Conservation (phyloP, 2,113 vertebrate species). For the Perccottus glenii region DNA sequence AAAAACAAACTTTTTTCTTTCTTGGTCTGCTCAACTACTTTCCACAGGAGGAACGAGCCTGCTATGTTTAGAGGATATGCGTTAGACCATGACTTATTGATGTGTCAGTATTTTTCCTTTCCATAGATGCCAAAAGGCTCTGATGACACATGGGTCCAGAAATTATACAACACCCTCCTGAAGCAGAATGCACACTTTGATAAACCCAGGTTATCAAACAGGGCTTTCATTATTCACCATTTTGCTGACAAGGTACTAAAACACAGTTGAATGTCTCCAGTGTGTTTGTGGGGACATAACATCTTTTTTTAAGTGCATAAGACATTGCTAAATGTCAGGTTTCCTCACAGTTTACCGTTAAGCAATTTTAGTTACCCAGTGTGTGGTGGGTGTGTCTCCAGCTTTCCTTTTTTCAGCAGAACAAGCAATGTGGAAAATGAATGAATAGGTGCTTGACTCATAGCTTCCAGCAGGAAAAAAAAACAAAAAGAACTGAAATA, state of each 20-base stretch:
- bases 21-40: conserved; percentile 9
- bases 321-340: neutral
- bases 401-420: conserved; percentile 7
- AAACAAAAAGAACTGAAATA: neutral
- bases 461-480: conserved; percentile 7
- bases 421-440: conserved; percentile 19
- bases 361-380: neutral
- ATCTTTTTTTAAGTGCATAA: too few relatives aligned
- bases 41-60: neutral
- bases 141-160: conserved; percentile 96
- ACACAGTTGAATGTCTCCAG: neutral
- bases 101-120: conserved; percentile 49
- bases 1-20: neutral
- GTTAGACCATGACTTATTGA: conserved; percentile 53
- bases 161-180: conserved; percentile 92
- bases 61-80: conserved; percentile 49
- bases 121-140: conserved; percentile 95
- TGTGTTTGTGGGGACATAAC: neutral
- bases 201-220: conserved; percentile 94
- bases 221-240: conserved; percentile 94
- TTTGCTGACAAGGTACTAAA: conserved; percentile 94
- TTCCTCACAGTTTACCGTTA: neutral
- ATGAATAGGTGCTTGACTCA: conserved; percentile 32
- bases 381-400: conserved; percentile 7
- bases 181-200: conserved; percentile 90